phyloP scores from a whole-genome alignment of 2,113 vertebrate genomes.

The Colistium nudipinnis region DNA sequence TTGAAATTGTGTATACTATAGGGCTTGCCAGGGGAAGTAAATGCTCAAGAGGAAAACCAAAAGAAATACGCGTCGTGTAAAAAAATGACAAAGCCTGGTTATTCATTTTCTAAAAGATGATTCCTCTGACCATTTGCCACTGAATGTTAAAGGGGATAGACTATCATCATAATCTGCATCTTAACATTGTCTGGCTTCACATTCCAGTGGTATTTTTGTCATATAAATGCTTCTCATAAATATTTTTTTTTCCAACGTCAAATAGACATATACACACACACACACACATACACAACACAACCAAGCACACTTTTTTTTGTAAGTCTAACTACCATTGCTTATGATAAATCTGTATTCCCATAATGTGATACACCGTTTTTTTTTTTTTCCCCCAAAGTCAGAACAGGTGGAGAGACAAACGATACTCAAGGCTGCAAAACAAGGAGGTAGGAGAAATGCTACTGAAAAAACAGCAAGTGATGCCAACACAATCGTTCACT shows the following conservation, averaged over 20 bases:
- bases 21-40: slow-evolving; percentile 62
- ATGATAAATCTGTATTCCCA: slow-evolving; percentile 78
- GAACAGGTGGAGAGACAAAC: slow-evolving; percentile 73
- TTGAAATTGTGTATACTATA: slow-evolving; percentile 54
- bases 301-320: slow-evolving; percentile 70
- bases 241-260: slow-evolving; percentile 76
- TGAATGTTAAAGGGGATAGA: slow-evolving; percentile 77
- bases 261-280: slow-evolving; percentile 78
- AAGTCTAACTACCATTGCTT: slow-evolving; percentile 77
- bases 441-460: slow-evolving; percentile 86
- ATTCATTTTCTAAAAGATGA: slow-evolving; percentile 52
- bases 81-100: slow-evolving; percentile 59
- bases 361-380: slow-evolving; percentile 61
- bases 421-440: slow-evolving; percentile 79
- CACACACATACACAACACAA: slow-evolving; percentile 77
- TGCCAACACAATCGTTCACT: slow-evolving; percentile 60
- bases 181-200: slow-evolving; percentile 85
- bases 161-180: slow-evolving; percentile 74
- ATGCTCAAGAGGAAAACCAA: slow-evolving; percentile 56
- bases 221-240: slow-evolving; percentile 83
- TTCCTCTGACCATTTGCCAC: slow-evolving; percentile 66
- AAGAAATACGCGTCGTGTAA: slow-evolving; percentile 24
- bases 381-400: slow-evolving; percentile 36
- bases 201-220: slow-evolving; percentile 85
- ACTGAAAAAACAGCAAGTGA: slow-evolving; percentile 78